Conservation (phyloP, 1,140 invertebrate species). For the Nephila pilipes region DNA sequence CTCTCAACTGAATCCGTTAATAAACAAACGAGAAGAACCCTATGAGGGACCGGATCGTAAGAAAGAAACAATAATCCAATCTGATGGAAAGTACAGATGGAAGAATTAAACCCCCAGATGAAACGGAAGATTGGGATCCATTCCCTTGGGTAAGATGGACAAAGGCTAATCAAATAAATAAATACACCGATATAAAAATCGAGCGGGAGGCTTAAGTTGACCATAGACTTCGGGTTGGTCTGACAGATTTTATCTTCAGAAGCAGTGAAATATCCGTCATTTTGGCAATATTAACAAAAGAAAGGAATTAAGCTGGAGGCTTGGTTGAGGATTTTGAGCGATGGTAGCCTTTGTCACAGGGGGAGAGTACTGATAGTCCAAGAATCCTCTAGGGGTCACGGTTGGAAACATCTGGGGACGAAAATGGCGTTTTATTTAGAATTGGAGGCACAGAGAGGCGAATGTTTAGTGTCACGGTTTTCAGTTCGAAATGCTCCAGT, state of each 20-base stretch:
- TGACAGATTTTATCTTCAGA: conserved; percentile 55
- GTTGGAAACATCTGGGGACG: not conserved
- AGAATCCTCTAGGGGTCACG: not conserved
- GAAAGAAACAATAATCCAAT: conserved; percentile 61
- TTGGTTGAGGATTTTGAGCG: conserved; percentile 1
- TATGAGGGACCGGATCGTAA: not conserved
- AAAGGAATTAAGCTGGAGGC: not conserved
- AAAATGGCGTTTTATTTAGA: not conserved
- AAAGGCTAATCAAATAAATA: conserved; percentile 73
- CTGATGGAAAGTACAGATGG: conserved; percentile 47
- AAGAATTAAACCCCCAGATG: conserved; percentile 83
- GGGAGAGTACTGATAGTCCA: not conserved
- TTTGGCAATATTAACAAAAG: conserved; percentile 59
- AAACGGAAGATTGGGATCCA: conserved; percentile 85
- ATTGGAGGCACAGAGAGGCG: not conserved
- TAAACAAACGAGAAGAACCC: not conserved
- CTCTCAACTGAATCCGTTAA: not conserved
- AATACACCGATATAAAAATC: conserved; percentile 56
- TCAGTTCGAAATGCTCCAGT: not conserved
- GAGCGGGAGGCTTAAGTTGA: conserved; percentile 17
- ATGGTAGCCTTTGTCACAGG: not conserved
- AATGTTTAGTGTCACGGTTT: not conserved
- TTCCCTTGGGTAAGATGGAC: conserved; percentile 85
- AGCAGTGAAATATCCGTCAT: conserved; percentile 14
- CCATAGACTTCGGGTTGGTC: not conserved